phyloP scores from a whole-genome alignment of 2,113 vertebrate species.

The Aegotheles bennettii region DNA sequence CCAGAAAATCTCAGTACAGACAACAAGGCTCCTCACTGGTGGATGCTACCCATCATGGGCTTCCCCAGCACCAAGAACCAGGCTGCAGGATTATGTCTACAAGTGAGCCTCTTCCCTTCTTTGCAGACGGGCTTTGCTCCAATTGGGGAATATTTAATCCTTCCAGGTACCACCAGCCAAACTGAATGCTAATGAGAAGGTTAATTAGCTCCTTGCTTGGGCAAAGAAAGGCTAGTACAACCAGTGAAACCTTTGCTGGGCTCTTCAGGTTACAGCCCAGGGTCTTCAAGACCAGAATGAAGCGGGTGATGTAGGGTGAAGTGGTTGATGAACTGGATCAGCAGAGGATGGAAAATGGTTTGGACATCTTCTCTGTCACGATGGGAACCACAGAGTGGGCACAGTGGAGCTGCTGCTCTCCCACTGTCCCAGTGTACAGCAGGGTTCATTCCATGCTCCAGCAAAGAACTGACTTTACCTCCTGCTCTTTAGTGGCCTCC shows the following conservation, averaged over 20 bases:
- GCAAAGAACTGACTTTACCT: neutral
- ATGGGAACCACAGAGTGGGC: neutral
- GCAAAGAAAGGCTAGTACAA: neutral
- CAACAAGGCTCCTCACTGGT: neutral
- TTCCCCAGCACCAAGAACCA: neutral
- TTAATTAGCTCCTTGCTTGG: neutral
- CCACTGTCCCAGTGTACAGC: neutral
- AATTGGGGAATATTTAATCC: neutral
- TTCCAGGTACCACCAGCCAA: neutral
- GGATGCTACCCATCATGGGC: neutral
- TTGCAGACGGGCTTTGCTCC: neutral
- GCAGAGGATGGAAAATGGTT: neutral
- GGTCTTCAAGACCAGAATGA: neutral
- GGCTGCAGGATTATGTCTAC: neutral
- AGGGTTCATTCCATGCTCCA: neutral
- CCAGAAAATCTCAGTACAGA: neutral
- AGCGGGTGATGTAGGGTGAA: rapidly evolving
- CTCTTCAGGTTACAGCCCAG: neutral
- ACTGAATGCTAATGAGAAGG: neutral
- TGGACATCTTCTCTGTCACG: rapidly evolving
- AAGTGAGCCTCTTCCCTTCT: neutral
- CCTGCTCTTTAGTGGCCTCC: neutral
- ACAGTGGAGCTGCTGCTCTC: neutral
- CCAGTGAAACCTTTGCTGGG: neutral
- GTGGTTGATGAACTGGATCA: neutral